These are phyloP conservation scores for Globicephala melas DNA, from an alignment of 2,113 vertebrate genomes.

Conservation along the genomic window DNA sequence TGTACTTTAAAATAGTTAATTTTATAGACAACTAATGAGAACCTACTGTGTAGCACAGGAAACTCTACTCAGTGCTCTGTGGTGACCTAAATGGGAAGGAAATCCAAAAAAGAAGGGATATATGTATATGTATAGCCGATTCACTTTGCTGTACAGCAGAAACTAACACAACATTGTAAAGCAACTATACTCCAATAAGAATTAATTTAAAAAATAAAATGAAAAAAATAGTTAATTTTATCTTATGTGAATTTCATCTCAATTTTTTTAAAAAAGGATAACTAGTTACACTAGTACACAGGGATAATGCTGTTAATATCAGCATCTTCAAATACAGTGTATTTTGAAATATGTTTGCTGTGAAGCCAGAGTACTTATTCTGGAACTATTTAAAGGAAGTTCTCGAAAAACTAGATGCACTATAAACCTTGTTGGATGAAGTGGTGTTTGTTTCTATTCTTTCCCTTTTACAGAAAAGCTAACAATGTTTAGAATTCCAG, in stretches of 20 bases:
- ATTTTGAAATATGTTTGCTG: slow-evolving; percentile 17
- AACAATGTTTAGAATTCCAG: slow-evolving; percentile 40
- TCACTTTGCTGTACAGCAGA: no score
- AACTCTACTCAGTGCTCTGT: no score
- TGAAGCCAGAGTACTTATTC: neutral
- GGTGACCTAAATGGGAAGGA: no score
- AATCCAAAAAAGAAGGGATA: no score
- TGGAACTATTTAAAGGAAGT: slow-evolving; percentile 18
- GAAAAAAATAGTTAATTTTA: neutral
- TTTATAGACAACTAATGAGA: neutral
- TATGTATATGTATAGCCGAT: no score
- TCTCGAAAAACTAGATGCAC: neutral
- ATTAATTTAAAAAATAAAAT: no score
- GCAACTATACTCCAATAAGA: no score
- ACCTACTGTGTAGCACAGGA: no score
- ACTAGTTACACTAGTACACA: neutral
- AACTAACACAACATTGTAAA: no score
- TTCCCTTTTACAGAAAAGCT: neutral
- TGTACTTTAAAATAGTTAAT: neutral
- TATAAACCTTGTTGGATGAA: neutral
- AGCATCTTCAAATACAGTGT: neutral
- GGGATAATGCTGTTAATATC: neutral
- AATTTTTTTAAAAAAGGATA: neutral
- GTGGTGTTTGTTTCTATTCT: neutral
- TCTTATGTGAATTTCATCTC: slow-evolving; percentile 12